Percentiles rank a stretch among this genome's conserved stretches.
These are phyloP conservation scores for Tenrec ecaudatus DNA, from an alignment of 2,113 vertebrate genomes.

Conservation along the genomic window DNA sequence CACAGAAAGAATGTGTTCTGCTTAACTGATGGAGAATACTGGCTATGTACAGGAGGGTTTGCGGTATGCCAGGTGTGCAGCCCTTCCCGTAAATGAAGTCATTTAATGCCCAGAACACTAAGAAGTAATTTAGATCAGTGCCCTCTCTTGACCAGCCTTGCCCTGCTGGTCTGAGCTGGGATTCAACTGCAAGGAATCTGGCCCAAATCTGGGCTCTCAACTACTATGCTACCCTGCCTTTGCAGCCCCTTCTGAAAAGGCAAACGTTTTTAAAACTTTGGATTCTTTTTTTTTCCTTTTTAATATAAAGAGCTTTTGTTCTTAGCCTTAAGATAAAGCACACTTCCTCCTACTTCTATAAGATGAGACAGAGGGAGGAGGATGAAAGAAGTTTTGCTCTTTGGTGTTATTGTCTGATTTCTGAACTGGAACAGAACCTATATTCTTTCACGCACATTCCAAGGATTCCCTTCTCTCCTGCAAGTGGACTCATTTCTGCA, in stretches of 20 bases:
- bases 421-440: background rate
- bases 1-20: background rate
- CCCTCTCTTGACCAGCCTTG: background rate
- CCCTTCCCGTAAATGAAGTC: background rate
- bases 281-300: slow-evolving; percentile 29
- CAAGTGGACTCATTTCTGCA: background rate
- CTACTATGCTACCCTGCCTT: background rate
- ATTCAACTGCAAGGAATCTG: background rate
- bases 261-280: background rate
- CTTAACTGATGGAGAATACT: background rate
- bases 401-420: slow-evolving; percentile 17
- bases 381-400: background rate
- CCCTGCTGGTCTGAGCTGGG: background rate
- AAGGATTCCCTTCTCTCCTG: background rate
- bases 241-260: background rate
- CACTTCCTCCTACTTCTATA: slow-evolving; percentile 20
- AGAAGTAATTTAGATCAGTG: background rate
- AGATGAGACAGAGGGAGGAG: slow-evolving; percentile 22
- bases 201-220: background rate
- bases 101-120: background rate
- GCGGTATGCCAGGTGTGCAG: background rate
- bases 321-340: slow-evolving; percentile 55
- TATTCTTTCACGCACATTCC: background rate
- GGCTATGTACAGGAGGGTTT: background rate
- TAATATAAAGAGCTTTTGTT: slow-evolving; percentile 50